A percentile compares a stretch with the other conserved stretches of the same genome.
phyloP scores from a whole-genome alignment of 2,888 invertebrate species.

The Apotomis capreana region DNA sequence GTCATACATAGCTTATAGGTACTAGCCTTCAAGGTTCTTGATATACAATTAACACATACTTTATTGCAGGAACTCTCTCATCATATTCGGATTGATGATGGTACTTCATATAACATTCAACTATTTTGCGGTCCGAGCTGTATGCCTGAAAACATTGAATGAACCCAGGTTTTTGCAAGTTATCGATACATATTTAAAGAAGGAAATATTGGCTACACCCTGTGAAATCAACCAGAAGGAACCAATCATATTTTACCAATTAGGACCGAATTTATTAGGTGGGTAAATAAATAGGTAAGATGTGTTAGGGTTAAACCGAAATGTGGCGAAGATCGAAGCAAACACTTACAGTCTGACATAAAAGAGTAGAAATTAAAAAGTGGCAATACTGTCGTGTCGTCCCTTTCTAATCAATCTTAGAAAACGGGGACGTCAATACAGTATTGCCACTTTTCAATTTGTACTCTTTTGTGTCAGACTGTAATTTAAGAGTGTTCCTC shows the following conservation, averaged over 20 bases:
- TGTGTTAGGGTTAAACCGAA: neutral
- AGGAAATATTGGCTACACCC: constrained; percentile 85
- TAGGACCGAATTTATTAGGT: constrained; percentile 63
- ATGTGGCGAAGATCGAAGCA: too few relatives aligned
- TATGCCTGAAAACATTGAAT: constrained; percentile 92
- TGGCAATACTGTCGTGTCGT: too few relatives aligned
- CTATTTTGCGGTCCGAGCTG: constrained; percentile 91
- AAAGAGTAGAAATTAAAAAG: too few relatives aligned
- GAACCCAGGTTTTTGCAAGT: constrained; percentile 88
- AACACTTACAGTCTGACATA: too few relatives aligned
- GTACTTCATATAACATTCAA: constrained; percentile 93
- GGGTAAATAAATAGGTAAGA: constrained; percentile 31
- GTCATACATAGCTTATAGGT: too few relatives aligned
- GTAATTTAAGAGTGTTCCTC: too few relatives aligned
- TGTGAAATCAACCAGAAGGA: constrained; percentile 88
- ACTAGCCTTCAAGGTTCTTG: too few relatives aligned
- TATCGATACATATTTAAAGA: constrained; percentile 86
- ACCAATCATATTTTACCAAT: constrained; percentile 69
- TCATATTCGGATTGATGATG: constrained; percentile 89
- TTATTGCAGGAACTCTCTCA: constrained; percentile 85
- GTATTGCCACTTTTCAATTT: too few relatives aligned
- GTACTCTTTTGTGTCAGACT: too few relatives aligned
- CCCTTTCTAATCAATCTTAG: too few relatives aligned
- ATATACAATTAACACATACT: neutral
- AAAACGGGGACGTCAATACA: too few relatives aligned